phyloP scores from a whole-genome alignment of 1,140 invertebrate species.

The Nomia melanderi region DNA sequence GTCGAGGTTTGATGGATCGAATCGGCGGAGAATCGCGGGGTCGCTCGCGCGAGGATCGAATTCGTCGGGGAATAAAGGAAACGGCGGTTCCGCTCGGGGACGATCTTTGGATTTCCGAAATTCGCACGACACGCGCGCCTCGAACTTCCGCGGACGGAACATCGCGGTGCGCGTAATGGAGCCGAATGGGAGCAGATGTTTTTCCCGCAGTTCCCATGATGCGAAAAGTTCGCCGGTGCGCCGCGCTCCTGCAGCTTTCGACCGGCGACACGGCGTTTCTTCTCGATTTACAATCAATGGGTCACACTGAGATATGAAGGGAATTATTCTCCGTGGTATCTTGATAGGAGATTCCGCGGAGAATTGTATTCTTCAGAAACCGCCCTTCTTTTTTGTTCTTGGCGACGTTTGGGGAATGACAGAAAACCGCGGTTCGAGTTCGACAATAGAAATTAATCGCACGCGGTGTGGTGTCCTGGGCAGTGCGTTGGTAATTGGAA shows the following conservation, averaged over 20 bases:
- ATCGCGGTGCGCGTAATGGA: slow-evolving; percentile 21
- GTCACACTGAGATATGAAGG: slow-evolving; percentile 16
- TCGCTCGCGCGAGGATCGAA: not conserved
- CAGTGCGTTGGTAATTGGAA: no score
- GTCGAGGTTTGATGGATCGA: not conserved
- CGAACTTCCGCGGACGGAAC: not conserved
- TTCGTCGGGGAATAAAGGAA: not conserved
- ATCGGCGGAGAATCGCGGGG: not conserved
- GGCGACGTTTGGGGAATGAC: no score
- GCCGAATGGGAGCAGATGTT: slow-evolving; percentile 11
- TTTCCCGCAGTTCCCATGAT: slow-evolving; percentile 14
- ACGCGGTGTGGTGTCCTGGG: not conserved
- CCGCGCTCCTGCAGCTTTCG: not conserved
- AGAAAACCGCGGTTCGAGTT: not conserved
- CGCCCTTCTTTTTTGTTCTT: not conserved
- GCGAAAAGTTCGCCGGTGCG: slow-evolving; percentile 2
- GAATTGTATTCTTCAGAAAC: not conserved
- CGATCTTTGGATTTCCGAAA: not conserved
- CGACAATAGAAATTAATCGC: not conserved
- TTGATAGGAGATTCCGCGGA: slow-evolving; percentile 4
- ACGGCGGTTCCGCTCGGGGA: not conserved
- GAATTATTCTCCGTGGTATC: slow-evolving; percentile 41
- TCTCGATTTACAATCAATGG: slow-evolving; percentile 40
- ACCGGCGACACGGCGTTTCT: not conserved
- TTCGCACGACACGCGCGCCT: not conserved